Evolutionary conservation across 1,140 invertebrate species (phyloP).

Genomic region (Artemia franciscana): DNA sequence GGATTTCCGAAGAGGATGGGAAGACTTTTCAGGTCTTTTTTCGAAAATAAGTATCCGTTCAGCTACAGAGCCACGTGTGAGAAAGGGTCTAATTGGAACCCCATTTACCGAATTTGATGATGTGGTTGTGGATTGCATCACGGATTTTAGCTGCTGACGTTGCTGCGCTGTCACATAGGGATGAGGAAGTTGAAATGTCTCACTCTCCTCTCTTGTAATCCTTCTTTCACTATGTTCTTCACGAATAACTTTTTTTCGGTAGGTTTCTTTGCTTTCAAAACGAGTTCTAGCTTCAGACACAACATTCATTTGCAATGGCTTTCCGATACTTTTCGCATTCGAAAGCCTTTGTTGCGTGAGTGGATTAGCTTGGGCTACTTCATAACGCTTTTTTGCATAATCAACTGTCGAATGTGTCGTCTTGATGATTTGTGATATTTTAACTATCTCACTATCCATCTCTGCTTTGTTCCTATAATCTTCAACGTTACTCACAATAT

Average conservation of each 20-base stretch:
- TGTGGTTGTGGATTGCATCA: slow-evolving; percentile 5
- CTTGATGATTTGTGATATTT: slow-evolving; percentile 1
- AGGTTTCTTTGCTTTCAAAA: slow-evolving; percentile 15
- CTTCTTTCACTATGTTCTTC: slow-evolving; percentile 13
- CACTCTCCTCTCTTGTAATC: slow-evolving; percentile 7
- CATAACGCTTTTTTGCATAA: slow-evolving; percentile 37
- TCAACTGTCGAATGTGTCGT: slow-evolving; percentile 28
- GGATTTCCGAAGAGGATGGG: slow-evolving; percentile 30
- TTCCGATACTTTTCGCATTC: slow-evolving; percentile 24
- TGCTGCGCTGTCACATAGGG: slow-evolving; percentile 38
- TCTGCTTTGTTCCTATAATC: neutral
- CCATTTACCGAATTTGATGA: slow-evolving; percentile 10
- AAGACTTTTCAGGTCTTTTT: slow-evolving; percentile 35
- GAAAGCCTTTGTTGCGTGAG: slow-evolving; percentile 27
- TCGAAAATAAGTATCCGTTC: slow-evolving; percentile 77
- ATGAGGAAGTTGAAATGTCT: slow-evolving; percentile 28
- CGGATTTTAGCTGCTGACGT: slow-evolving; percentile 29
- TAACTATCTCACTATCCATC: neutral
- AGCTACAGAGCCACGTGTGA: slow-evolving; percentile 68
- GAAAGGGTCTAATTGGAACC: slow-evolving; percentile 53
- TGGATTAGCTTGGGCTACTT: slow-evolving; percentile 28
- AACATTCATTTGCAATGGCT: slow-evolving; percentile 13
- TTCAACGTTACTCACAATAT: neutral
- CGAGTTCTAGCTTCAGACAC: slow-evolving; percentile 16
- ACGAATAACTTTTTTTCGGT: slow-evolving; percentile 13